Percentiles rank a stretch among this genome's conserved stretches.
phyloP scores from a whole-genome alignment of 1,140 invertebrate species.

The Halesus radiatus region DNA sequence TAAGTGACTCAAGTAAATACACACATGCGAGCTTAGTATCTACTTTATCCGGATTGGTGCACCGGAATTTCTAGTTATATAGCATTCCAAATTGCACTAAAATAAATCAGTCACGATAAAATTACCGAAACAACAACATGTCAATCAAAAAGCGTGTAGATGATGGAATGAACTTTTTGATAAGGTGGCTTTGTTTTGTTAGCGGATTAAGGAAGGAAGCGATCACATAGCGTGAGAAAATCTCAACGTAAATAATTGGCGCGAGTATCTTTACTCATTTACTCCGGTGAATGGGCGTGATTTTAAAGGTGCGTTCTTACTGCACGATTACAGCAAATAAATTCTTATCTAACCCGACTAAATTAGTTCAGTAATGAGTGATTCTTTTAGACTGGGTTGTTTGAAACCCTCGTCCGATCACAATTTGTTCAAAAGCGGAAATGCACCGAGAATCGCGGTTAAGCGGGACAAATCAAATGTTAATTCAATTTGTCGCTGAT shows the following conservation, averaged over 20 bases:
- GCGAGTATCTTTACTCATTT: conserved; percentile 44
- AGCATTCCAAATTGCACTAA: not conserved
- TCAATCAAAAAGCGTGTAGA: not conserved
- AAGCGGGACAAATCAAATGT: too few species aligned
- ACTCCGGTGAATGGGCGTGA: conserved; percentile 19
- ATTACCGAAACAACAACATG: not conserved
- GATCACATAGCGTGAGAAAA: conserved; percentile 65
- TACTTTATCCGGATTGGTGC: conserved; percentile 13
- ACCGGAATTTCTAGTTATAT: not conserved
- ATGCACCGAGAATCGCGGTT: too few species aligned
- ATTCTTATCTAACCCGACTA: too few species aligned
- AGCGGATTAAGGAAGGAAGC: not conserved
- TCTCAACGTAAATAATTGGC: conserved; percentile 61
- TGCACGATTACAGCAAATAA: too few species aligned
- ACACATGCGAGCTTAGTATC: not conserved
- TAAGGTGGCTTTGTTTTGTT: not conserved
- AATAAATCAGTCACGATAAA: not conserved
- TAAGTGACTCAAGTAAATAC: not conserved
- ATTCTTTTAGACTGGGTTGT: too few species aligned
- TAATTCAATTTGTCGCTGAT: too few species aligned
- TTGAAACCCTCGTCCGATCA: too few species aligned
- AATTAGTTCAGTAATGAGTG: too few species aligned
- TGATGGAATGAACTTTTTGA: conserved; percentile 1
- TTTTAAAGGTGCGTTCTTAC: conserved; percentile 15
- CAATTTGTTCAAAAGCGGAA: too few species aligned